Percentiles rank a stretch among this genome's conserved stretches.
Conservation (phyloP, 2,797 vertebrate species). For the Vipera latastei region DNA sequence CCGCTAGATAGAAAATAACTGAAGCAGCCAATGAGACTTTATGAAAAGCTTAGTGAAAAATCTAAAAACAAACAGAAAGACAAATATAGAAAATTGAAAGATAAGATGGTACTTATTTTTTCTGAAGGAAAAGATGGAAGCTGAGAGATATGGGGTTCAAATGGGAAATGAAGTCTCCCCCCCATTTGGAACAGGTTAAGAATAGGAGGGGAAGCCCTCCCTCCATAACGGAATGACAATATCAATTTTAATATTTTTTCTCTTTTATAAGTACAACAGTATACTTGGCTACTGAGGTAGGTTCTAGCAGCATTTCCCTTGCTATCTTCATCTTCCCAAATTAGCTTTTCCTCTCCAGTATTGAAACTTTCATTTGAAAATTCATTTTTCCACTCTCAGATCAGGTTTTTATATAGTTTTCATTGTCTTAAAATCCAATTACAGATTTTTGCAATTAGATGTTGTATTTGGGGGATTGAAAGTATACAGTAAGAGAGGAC, state of each 20-base stretch:
- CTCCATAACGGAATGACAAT: not conserved
- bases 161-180: not conserved
- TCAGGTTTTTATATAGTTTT: not conserved
- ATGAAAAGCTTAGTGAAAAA: not conserved
- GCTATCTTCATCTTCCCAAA: not conserved
- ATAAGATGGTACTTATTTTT: not conserved
- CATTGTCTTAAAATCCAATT: not conserved
- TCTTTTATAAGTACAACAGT: not conserved
- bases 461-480: not conserved
- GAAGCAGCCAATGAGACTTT: not conserved
- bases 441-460: not conserved
- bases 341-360: not conserved
- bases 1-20: not conserved
- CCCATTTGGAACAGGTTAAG: not conserved
- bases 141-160: not conserved
- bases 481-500: not conserved
- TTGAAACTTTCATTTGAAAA: not conserved
- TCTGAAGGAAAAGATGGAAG: not conserved
- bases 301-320: not conserved
- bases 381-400: not conserved
- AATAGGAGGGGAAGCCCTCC: not conserved
- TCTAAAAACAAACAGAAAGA: not conserved
- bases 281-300: not conserved
- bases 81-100: not conserved
- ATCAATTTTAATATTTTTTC: not conserved